A percentile compares a stretch with the other conserved stretches of the same genome.
Evolutionary conservation across 2,113 vertebrate species (phyloP).

Genomic region (Corythoichthys intestinalis): DNA sequence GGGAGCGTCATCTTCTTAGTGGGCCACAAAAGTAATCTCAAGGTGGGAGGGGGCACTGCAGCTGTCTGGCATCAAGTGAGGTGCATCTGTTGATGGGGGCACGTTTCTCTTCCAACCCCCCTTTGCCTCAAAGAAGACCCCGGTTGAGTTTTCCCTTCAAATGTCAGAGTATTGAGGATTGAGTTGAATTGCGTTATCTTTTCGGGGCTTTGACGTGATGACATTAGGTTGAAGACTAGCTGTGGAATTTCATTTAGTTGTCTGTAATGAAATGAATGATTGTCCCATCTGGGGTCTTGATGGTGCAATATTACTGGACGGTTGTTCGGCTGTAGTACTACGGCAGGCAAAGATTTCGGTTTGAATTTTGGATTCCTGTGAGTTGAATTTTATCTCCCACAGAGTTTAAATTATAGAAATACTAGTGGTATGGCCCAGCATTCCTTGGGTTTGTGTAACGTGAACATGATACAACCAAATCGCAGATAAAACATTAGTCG

Average conservation of each 20-base stretch:
- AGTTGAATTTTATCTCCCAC: no score
- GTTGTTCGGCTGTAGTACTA: not conserved
- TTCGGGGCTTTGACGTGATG: not conserved
- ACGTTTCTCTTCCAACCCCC: not conserved
- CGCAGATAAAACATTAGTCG: no score
- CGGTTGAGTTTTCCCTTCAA: not conserved
- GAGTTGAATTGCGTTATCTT: not conserved
- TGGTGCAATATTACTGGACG: not conserved
- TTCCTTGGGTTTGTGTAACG: no score
- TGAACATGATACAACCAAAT: no score
- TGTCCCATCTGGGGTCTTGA: not conserved
- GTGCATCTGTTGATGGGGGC: constrained; percentile 37
- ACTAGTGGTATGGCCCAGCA: no score
- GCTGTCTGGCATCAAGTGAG: constrained; percentile 48
- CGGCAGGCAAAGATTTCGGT: no score
- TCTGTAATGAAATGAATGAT: not conserved
- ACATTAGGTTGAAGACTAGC: not conserved
- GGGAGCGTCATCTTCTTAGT: constrained; percentile 50
- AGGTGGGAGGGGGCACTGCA: constrained; percentile 35
- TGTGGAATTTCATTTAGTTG: not conserved
- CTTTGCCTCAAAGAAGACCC: not conserved
- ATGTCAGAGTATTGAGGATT: not conserved
- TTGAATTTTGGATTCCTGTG: no score
- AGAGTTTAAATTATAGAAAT: no score
- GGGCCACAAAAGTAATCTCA: constrained; percentile 57